These are phyloP conservation scores for Batillaria attramentaria DNA, from an alignment of 1,140 invertebrate species.

Conservation along the genomic window DNA sequence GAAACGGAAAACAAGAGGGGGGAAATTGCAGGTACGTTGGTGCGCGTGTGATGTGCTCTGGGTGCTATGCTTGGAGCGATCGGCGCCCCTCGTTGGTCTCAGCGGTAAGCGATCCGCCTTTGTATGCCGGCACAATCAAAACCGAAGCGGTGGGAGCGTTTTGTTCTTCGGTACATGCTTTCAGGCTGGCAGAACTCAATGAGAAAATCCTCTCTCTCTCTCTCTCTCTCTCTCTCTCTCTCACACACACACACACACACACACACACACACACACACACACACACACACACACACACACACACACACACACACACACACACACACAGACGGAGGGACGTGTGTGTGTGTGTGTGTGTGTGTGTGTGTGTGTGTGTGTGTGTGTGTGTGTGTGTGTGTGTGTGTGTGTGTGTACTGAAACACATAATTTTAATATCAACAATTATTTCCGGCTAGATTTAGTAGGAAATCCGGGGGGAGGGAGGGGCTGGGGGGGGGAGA, in stretches of 20 bases:
- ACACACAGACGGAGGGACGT: not conserved
- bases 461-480: not conserved
- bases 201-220: too few species aligned
- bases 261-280: too few species aligned
- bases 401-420: not conserved
- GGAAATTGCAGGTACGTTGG: not conserved
- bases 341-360: not conserved
- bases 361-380: not conserved
- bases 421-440: not conserved
- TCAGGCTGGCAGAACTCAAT: not conserved
- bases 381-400: not conserved
- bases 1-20: slow-evolving; percentile 22
- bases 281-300: not conserved
- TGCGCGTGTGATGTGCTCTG: not conserved
- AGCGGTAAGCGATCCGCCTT: slow-evolving; percentile 1
- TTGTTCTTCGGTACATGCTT: not conserved
- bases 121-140: slow-evolving; percentile 9
- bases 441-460: not conserved
- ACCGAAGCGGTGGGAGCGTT: not conserved
- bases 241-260: not conserved
- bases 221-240: not conserved
- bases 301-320: not conserved
- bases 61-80: too few species aligned
- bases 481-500: not conserved
- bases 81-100: not conserved